Evolutionary conservation across 2,797 vertebrate species (phyloP).

Genomic region (Squalus acanthias): DNA sequence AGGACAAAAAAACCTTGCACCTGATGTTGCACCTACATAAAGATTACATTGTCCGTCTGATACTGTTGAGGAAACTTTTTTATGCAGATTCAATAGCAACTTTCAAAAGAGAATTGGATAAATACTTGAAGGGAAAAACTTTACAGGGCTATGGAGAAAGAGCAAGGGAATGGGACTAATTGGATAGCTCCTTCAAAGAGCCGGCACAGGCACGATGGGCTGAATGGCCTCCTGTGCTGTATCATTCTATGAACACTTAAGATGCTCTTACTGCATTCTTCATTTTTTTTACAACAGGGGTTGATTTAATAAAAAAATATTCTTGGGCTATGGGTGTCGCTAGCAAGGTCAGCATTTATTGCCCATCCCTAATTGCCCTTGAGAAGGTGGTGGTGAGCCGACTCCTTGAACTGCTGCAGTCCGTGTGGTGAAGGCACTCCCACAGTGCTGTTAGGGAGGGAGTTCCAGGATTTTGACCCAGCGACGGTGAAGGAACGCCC

Average conservation of each 20-base stretch:
- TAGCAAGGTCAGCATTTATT: background rate
- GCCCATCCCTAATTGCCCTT: background rate
- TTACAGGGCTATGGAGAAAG: background rate
- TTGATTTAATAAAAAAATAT: background rate
- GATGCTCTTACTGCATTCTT: background rate
- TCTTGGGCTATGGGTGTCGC: background rate
- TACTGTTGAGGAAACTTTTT: background rate
- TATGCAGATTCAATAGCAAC: background rate
- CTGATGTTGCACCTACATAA: background rate
- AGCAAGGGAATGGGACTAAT: background rate
- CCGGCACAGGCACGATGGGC: background rate
- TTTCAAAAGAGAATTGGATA: background rate
- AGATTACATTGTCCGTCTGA: background rate
- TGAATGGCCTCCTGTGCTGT: background rate
- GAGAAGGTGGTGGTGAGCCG: background rate
- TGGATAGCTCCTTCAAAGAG: background rate
- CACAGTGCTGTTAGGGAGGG: background rate
- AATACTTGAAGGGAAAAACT: background rate
- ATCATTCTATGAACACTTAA: no score
- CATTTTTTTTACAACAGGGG: background rate
- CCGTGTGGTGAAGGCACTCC: no score
- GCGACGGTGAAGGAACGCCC: background rate
- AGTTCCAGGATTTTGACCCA: background rate
- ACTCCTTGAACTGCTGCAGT: background rate
- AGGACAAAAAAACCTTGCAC: background rate